Conservation (phyloP, 2,888 invertebrate species). For the Tortrix viridana region DNA sequence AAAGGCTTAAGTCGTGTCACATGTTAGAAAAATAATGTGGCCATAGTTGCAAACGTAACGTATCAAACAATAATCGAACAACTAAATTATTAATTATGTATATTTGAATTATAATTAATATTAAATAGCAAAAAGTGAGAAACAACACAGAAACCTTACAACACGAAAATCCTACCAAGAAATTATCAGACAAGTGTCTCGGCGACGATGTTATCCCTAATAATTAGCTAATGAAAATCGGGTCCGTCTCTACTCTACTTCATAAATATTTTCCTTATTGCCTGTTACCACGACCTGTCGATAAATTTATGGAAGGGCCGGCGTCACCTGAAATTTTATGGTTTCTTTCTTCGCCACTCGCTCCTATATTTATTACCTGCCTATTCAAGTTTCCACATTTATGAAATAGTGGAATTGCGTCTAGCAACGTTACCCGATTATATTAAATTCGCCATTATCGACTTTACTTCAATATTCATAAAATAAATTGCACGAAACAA, state of each 20-base stretch:
- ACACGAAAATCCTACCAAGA: background rate
- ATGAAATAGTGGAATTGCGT: constrained; percentile 30
- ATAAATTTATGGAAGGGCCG: constrained; percentile 81
- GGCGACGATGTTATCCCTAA: constrained; percentile 43
- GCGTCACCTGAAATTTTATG: constrained; percentile 81
- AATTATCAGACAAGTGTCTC: constrained; percentile 34
- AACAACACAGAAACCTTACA: too few species aligned
- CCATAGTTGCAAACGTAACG: too few species aligned
- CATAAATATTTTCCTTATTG: constrained; percentile 82
- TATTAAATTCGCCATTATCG: background rate
- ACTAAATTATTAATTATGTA: too few species aligned
- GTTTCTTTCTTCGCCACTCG: constrained; percentile 69
- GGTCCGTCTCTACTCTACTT: constrained; percentile 67
- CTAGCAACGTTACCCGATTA: background rate
- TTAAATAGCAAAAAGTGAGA: too few species aligned
- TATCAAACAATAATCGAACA: too few species aligned
- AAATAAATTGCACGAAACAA: background rate
- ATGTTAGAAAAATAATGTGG: too few species aligned
- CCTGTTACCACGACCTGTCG: constrained; percentile 81
- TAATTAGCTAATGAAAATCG: constrained; percentile 81
- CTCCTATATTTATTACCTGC: constrained; percentile 65
- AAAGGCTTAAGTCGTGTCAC: too few species aligned
- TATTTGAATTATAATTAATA: too few species aligned
- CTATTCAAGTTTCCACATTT: constrained; percentile 35
- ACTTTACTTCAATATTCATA: background rate